Conservation (phyloP, 1,140 invertebrate species). For the Penaeus japonicus region DNA sequence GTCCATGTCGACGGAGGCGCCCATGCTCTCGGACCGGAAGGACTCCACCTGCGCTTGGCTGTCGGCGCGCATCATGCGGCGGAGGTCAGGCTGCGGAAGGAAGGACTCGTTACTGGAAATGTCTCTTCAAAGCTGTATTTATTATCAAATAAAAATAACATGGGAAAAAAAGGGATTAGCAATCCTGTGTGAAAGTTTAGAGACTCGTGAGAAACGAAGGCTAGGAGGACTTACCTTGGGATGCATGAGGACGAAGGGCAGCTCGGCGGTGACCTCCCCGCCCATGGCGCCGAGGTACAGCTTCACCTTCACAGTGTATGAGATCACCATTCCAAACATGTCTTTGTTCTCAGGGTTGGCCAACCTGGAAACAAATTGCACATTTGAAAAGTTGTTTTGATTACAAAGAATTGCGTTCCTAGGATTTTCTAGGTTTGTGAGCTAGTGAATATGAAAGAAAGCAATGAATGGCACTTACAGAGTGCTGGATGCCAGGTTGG, state of each 20-base stretch:
- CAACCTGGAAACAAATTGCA: constrained; percentile 67
- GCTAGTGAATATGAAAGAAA: neutral
- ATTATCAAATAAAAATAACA: too few relatives aligned
- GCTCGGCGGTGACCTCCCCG: too few relatives aligned
- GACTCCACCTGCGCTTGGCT: constrained; percentile 46
- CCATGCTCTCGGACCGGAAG: constrained; percentile 61
- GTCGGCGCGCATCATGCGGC: constrained; percentile 17
- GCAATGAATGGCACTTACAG: constrained; percentile 2
- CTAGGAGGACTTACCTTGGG: constrained; percentile 72
- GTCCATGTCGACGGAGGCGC: constrained; percentile 48
- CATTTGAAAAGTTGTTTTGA: neutral
- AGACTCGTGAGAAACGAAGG: too few relatives aligned
- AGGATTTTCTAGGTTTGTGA: too few relatives aligned
- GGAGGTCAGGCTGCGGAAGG: constrained; percentile 56
- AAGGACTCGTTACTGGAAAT: too few relatives aligned
- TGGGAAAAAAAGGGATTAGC: too few relatives aligned
- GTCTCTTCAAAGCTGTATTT: too few relatives aligned
- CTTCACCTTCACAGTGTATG: constrained; percentile 93
- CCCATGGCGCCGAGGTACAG: constrained; percentile 89
- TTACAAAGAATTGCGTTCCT: too few relatives aligned
- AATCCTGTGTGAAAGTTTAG: too few relatives aligned
- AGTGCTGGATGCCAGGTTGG: constrained; percentile 51
- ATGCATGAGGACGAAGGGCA: constrained; percentile 90
- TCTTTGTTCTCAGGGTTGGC: constrained; percentile 82
- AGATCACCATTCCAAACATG: constrained; percentile 88